phyloP scores from a whole-genome alignment of 2,888 invertebrate species.

The Nematopogon swammerdamellus region DNA sequence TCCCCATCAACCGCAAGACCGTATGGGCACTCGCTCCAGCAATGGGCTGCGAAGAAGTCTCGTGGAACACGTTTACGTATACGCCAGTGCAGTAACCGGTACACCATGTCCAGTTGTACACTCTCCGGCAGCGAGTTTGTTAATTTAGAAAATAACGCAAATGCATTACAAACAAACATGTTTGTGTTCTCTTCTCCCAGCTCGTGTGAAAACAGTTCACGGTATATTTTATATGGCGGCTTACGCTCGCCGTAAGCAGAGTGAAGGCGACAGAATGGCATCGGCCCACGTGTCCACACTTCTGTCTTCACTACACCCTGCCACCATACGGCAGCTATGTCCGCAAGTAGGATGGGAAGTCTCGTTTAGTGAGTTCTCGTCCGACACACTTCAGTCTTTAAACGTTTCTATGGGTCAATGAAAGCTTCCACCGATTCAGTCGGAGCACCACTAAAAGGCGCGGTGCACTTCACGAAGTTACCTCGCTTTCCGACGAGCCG shows the following conservation, averaged over 20 bases:
- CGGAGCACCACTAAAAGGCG: slow-evolving; percentile 4
- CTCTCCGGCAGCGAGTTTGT: background rate
- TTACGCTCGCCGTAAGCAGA: background rate
- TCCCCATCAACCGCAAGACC: background rate
- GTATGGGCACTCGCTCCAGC: too few species aligned
- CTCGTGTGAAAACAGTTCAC: background rate
- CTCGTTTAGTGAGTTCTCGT: slow-evolving; percentile 5
- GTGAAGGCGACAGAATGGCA: background rate
- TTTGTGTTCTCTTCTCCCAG: slow-evolving; percentile 1
- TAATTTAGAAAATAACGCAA: slow-evolving; percentile 7
- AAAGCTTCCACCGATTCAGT: slow-evolving; percentile 6
- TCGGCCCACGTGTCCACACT: background rate
- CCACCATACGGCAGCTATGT: slow-evolving; percentile 12
- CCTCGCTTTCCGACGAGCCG: too few species aligned
- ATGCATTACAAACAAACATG: background rate
- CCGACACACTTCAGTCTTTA: slow-evolving; percentile 6
- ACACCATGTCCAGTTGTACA: slow-evolving; percentile 11
- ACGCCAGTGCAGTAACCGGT: slow-evolving; percentile 11
- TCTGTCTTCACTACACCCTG: slow-evolving; percentile 8
- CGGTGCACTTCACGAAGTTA: slow-evolving; percentile 6
- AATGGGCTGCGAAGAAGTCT: background rate
- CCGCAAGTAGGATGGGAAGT: slow-evolving; percentile 5
- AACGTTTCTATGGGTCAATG: slow-evolving; percentile 7
- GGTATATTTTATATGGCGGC: background rate
- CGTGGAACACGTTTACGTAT: slow-evolving; percentile 10